A percentile compares a stretch with the other conserved stretches of the same genome.
phyloP scores from a whole-genome alignment of 37 sponge, comb jelly and placozoan species.

The Haliclona indistincta region DNA sequence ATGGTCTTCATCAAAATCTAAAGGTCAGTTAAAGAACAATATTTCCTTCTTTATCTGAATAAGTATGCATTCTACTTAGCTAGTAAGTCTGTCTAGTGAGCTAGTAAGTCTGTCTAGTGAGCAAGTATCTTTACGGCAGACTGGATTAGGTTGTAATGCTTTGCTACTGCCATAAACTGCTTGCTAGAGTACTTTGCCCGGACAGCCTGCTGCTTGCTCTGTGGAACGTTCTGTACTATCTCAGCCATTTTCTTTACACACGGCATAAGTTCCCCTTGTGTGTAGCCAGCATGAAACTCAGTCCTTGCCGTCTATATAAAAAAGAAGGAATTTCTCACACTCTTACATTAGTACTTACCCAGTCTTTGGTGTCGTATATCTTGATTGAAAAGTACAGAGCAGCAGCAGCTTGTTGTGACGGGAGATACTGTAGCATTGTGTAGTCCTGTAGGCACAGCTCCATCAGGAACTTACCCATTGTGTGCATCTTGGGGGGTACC shows the following conservation, averaged over 20 bases:
- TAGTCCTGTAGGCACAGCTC: constrained; percentile 88
- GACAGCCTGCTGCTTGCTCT: constrained; percentile 93
- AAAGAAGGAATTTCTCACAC: no score
- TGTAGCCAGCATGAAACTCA: no score
- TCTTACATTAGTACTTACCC: constrained; percentile 43
- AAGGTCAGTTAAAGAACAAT: no score
- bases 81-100: no score
- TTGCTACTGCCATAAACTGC: constrained; percentile 77
- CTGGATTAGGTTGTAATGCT: constrained; percentile 24
- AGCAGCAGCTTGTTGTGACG: constrained; percentile 87
- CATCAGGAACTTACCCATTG: constrained; percentile 93
- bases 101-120: no score
- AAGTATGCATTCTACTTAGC: no score
- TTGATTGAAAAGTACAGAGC: constrained; percentile 80
- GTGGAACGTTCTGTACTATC: constrained; percentile 64
- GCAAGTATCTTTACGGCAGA: neutral
- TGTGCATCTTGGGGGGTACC: constrained; percentile 90
- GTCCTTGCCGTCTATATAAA: constrained; percentile 3
- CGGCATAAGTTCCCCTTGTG: constrained; percentile 56
- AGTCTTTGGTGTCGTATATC: constrained; percentile 38
- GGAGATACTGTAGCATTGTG: constrained; percentile 66
- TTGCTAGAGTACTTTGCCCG: constrained; percentile 81
- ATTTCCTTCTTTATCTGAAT: no score
- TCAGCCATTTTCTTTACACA: constrained; percentile 71
- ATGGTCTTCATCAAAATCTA: no score